phyloP scores from a whole-genome alignment of 2,888 invertebrate genomes.

The Caenorhabditis zanzibari region DNA sequence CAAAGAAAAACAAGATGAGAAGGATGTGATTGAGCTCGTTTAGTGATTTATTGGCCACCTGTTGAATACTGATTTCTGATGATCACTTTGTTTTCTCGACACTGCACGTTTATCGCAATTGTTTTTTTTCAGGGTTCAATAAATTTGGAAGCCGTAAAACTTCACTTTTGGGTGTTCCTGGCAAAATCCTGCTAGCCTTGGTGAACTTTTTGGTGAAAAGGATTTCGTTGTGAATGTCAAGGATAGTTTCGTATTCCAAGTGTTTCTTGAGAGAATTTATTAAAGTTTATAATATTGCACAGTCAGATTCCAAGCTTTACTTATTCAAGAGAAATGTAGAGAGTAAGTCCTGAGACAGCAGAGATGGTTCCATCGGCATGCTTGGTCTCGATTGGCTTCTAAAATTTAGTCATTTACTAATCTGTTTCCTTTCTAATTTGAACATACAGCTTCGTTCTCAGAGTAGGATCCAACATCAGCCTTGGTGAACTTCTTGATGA shows the following conservation, averaged over 20 bases:
- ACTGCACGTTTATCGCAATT: no score
- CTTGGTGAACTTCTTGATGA: slow-evolving; percentile 64
- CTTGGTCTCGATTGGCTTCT: slow-evolving; percentile 39
- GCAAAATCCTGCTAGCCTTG: neutral
- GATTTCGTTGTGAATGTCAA: neutral
- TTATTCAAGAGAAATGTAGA: slow-evolving; percentile 42
- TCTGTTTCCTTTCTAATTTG: neutral
- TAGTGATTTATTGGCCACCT: slow-evolving; percentile 19
- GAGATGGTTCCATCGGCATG: slow-evolving; percentile 31
- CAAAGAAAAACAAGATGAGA: neutral
- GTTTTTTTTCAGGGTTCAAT: no score
- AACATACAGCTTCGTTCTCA: slow-evolving; percentile 43
- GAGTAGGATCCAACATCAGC: slow-evolving; percentile 59
- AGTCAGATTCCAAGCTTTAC: neutral
- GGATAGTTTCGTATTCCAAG: neutral
- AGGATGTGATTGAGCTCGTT: neutral
- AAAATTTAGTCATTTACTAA: neutral
- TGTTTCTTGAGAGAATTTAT: slow-evolving; percentile 4
- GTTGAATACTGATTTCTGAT: slow-evolving; percentile 7
- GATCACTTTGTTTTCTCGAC: slow-evolving; percentile 5
- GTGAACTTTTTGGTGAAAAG: slow-evolving; percentile 6
- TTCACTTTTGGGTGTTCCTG: neutral
- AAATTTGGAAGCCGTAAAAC: no score
- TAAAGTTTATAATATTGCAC: slow-evolving; percentile 10
- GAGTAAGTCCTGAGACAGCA: slow-evolving; percentile 51